These are phyloP conservation scores for Crematogaster levior DNA, from an alignment of 2,888 invertebrate species.

Conservation along the genomic window DNA sequence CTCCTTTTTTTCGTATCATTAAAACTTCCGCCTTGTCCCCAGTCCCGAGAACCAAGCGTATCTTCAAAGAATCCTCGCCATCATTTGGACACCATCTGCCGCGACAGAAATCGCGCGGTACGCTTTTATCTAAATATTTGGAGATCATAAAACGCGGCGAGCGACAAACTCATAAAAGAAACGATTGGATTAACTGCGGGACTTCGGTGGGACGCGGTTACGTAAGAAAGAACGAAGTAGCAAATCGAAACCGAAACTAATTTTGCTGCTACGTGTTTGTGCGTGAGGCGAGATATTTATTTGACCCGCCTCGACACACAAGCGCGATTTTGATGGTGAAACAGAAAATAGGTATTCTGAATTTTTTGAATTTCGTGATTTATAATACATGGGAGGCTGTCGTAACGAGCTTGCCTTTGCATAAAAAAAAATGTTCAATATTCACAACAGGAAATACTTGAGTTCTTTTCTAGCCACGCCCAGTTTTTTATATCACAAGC, in stretches of 20 bases:
- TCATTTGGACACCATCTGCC: conserved; percentile 56
- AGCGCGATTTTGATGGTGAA: background rate
- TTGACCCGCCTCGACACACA: background rate
- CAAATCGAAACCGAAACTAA: conserved; percentile 25
- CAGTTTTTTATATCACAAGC: conserved; percentile 17
- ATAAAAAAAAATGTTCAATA: background rate
- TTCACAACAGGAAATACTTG: background rate
- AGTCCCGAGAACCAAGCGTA: background rate
- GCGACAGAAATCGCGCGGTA: conserved; percentile 30
- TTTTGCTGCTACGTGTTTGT: background rate
- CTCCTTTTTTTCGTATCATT: background rate
- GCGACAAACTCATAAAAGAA: conserved; percentile 46
- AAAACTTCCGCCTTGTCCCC: conserved; percentile 26
- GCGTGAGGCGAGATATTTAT: background rate
- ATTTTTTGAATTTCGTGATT: conserved; percentile 1
- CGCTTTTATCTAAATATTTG: conserved; percentile 47
- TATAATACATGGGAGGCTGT: background rate
- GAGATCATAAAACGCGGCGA: conserved; percentile 39
- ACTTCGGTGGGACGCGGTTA: conserved; percentile 25
- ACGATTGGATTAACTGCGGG: conserved; percentile 31
- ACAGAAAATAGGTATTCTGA: background rate
- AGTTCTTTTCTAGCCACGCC: conserved; percentile 29
- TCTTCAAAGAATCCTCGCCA: conserved; percentile 6
- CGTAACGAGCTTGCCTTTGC: background rate
- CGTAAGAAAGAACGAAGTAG: conserved; percentile 30